phyloP scores from a whole-genome alignment of 1,140 invertebrate species.

The Mamestra configurata region DNA sequence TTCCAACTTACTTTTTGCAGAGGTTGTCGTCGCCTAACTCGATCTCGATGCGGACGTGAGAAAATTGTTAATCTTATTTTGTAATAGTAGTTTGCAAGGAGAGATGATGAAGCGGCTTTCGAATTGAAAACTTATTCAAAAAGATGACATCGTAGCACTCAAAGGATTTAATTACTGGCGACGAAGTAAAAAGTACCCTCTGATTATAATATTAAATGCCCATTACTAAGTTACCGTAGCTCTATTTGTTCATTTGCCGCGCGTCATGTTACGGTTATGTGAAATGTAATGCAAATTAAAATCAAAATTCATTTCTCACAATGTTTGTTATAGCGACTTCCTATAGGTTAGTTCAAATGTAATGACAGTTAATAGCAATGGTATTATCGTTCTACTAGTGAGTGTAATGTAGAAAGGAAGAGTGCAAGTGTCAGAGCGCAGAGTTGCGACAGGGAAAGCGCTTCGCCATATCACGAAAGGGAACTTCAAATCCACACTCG shows the following conservation, averaged over 20 bases:
- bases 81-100: conserved; percentile 69
- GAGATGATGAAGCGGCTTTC: conserved; percentile 67
- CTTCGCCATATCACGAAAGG: conserved; percentile 79
- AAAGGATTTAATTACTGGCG: conserved; percentile 51
- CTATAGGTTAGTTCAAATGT: conserved; percentile 28
- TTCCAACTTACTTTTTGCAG: conserved; percentile 83
- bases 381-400: conserved; percentile 59
- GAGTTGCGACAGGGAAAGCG: conserved; percentile 82
- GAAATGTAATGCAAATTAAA: conserved; percentile 25
- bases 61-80: conserved; percentile 82
- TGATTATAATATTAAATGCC: conserved; percentile 18
- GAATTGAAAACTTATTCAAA: conserved; percentile 58
- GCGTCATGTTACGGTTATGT: conserved; percentile 18
- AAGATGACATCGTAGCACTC: conserved; percentile 49
- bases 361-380: conserved; percentile 49
- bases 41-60: conserved; percentile 82
- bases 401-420: conserved; percentile 82
- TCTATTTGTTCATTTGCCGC: conserved; percentile 13
- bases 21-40: conserved; percentile 80
- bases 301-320: conserved; percentile 12
- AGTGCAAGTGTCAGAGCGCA: conserved; percentile 77
- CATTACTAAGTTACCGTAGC: conserved; percentile 14
- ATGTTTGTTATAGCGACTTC: background rate
- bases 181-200: background rate
- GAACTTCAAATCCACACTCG: conserved; percentile 74